A percentile compares a stretch with the other conserved stretches of the same genome.
Evolutionary conservation across 2,797 vertebrate genomes (phyloP).

Genomic region (Galago senegalensis): DNA sequence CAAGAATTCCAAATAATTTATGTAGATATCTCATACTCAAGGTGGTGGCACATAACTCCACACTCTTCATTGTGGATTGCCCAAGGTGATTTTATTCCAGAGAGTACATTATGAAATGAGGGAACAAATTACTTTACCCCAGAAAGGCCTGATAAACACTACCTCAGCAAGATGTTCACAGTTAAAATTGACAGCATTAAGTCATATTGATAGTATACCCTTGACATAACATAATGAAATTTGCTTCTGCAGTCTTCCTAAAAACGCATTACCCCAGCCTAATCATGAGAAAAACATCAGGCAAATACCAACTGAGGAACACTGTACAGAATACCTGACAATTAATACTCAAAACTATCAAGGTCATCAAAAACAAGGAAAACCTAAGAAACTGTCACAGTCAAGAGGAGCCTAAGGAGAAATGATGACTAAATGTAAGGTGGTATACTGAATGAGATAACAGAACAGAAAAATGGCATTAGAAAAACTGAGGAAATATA

Average conservation of each 20-base stretch:
- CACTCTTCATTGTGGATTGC: background rate
- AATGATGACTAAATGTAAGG: constrained; percentile 42
- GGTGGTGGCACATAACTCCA: background rate
- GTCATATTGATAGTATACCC: background rate
- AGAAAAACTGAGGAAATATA: background rate
- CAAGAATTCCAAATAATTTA: constrained; percentile 36
- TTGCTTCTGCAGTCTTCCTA: background rate
- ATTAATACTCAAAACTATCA: constrained; percentile 39
- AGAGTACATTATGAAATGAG: background rate
- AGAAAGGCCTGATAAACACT: constrained; percentile 38
- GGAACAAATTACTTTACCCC: background rate
- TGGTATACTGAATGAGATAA: background rate
- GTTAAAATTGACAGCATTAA: constrained; percentile 28
- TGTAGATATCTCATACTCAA: background rate
- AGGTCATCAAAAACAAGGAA: constrained; percentile 46
- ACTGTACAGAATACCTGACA: constrained; percentile 25
- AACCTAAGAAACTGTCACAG: constrained; percentile 41
- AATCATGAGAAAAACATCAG: constrained; percentile 47
- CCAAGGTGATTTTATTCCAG: constrained; percentile 54
- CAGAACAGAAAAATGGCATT: background rate
- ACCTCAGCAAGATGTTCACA: background rate
- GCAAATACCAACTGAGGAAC: background rate
- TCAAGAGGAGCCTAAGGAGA: constrained; percentile 33
- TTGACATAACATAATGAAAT: background rate
- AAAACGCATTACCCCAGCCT: background rate